Percentiles rank a stretch among this genome's conserved stretches.
These are phyloP conservation scores for Heteromurus nitidus DNA, from an alignment of 2,888 invertebrate genomes.

Conservation along the genomic window DNA sequence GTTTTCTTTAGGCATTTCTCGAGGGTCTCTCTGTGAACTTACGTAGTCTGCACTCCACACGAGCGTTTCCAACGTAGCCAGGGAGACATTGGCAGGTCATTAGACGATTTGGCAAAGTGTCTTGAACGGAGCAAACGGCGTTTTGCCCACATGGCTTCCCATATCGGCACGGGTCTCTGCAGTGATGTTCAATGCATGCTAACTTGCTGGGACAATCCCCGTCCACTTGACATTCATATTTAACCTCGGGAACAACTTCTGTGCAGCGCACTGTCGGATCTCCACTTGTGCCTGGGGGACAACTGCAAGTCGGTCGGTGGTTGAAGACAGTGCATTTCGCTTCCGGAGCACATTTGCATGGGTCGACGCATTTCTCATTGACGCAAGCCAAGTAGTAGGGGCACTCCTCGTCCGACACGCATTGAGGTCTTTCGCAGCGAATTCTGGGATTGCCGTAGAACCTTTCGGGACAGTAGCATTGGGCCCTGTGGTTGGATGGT, in stretches of 20 bases:
- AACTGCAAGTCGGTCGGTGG: conserved; percentile 86
- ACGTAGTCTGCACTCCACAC: conserved; percentile 88
- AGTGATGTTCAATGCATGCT: conserved; percentile 87
- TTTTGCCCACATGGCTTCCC: conserved; percentile 76
- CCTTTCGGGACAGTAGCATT: conserved; percentile 86
- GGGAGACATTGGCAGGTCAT: conserved; percentile 91
- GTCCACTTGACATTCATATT: conserved; percentile 68
- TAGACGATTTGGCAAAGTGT: conserved; percentile 89
- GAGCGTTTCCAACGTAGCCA: conserved; percentile 90
- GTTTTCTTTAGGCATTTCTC: no score
- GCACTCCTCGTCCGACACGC: conserved; percentile 85
- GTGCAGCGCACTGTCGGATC: conserved; percentile 84
- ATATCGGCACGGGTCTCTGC: conserved; percentile 84
- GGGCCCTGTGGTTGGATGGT: conserved; percentile 84
- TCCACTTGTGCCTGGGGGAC: conserved; percentile 88
- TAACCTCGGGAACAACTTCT: conserved; percentile 76
- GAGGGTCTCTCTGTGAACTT: no score
- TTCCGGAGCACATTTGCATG: conserved; percentile 87
- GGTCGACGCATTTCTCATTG: conserved; percentile 86
- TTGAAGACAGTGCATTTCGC: conserved; percentile 86
- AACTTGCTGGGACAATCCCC: conserved; percentile 83
- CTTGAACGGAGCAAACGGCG: conserved; percentile 89
- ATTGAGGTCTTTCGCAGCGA: conserved; percentile 87
- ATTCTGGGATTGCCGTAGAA: conserved; percentile 87
- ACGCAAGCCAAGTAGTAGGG: conserved; percentile 86